These are phyloP conservation scores for Entomyzon cyanotis DNA, from an alignment of 2,113 vertebrate genomes.

Conservation along the genomic window DNA sequence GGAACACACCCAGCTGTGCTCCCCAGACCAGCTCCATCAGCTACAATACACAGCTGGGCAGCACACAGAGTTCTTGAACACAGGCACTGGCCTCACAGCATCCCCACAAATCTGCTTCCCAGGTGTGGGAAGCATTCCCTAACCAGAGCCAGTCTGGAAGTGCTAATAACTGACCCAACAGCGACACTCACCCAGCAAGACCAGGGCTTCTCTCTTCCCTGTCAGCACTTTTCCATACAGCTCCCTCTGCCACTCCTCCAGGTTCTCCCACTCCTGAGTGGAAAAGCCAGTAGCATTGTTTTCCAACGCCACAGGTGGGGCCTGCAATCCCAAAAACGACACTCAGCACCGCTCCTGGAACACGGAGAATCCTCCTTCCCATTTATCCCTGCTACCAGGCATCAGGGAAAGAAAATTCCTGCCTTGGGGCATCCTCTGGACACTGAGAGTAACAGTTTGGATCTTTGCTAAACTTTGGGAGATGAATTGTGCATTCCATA, in stretches of 20 bases:
- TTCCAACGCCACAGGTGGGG: neutral
- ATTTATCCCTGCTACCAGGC: too few relatives aligned
- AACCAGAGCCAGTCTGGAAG: rapidly evolving
- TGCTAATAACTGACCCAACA: rapidly evolving
- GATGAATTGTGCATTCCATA: rapidly evolving
- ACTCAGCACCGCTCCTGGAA: rapidly evolving
- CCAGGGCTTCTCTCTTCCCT: conserved; percentile 46
- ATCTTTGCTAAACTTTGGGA: neutral
- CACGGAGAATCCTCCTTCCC: neutral
- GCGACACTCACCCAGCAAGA: conserved; percentile 49
- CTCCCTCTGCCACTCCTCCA: conserved; percentile 69
- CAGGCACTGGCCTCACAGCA: rapidly evolving
- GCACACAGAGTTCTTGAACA: neutral
- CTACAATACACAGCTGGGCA: rapidly evolving
- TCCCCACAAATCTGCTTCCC: neutral
- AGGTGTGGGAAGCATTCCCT: neutral
- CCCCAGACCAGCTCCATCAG: neutral
- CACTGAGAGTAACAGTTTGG: neutral
- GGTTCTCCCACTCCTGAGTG: conserved; percentile 50
- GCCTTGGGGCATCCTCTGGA: neutral
- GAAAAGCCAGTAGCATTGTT: neutral
- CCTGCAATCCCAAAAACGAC: conserved; percentile 12
- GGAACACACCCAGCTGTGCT: neutral
- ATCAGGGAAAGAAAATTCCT: neutral
- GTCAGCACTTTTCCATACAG: conserved; percentile 57